These are phyloP conservation scores for Patiria miniata DNA, from an alignment of 35 echinoderm and acorn worm genomes.

Conservation along the genomic window DNA sequence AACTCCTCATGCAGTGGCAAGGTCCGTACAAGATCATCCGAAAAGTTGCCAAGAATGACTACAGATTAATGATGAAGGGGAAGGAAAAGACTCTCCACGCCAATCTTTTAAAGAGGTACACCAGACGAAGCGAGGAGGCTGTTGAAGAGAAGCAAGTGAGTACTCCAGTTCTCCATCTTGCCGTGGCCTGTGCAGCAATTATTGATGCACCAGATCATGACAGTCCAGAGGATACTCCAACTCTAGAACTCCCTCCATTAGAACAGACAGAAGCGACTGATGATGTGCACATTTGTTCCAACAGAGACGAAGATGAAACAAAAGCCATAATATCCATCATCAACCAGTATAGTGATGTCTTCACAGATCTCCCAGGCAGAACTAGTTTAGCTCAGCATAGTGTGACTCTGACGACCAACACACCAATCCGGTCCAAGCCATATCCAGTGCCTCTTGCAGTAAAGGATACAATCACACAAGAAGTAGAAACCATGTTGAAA, in stretches of 20 bases:
- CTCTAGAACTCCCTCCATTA: background rate
- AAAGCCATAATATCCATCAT: constrained; percentile 19
- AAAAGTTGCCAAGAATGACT: constrained; percentile 34
- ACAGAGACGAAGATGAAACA: background rate
- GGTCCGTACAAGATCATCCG: constrained; percentile 31
- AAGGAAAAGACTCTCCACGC: constrained; percentile 34
- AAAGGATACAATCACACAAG: constrained; percentile 12
- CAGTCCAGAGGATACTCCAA: background rate
- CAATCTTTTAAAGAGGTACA: constrained; percentile 48
- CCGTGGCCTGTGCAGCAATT: background rate
- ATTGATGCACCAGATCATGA: background rate
- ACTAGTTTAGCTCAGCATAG: constrained; percentile 16
- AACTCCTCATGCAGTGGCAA: no score
- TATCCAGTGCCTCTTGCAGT: constrained; percentile 47
- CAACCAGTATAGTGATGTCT: constrained; percentile 12
- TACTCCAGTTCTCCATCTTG: background rate
- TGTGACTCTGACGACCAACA: constrained; percentile 17
- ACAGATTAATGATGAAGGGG: constrained; percentile 20
- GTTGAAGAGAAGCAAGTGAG: background rate
- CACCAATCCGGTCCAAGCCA: constrained; percentile 19
- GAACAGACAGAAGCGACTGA: background rate
- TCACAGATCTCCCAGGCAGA: constrained; percentile 43
- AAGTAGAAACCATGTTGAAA: constrained; percentile 51
- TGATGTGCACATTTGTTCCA: constrained; percentile 6
- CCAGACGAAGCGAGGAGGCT: background rate